phyloP scores from a whole-genome alignment of 2,113 vertebrate species.

The Sardina pilchardus region DNA sequence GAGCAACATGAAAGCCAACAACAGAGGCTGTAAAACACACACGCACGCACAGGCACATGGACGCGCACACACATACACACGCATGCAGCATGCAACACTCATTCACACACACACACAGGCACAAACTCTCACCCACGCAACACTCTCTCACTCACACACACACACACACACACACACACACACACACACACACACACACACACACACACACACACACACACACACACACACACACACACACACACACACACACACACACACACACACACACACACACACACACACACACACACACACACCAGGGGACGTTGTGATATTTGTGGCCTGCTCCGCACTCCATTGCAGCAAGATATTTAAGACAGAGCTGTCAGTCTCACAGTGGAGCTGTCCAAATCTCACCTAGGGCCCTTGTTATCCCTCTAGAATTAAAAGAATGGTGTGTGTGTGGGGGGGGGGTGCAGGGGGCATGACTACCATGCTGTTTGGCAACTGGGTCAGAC shows the following conservation, averaged over 20 bases:
- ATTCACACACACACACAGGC: neutral
- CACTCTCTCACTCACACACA: no score
- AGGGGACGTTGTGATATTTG: neutral
- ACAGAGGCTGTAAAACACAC: conserved; percentile 43
- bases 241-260: no score
- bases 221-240: no score
- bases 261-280: no score
- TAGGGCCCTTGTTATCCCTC: neutral
- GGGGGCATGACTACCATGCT: neutral
- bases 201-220: neutral
- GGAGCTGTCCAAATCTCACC: neutral
- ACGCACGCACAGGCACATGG: neutral
- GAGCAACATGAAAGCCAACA: conserved; percentile 40
- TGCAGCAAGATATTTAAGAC: neutral
- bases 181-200: neutral
- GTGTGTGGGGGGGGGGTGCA: neutral
- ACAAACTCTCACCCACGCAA: no score
- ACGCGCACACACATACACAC: neutral
- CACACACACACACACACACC: no score
- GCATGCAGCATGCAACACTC: neutral
- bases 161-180: neutral
- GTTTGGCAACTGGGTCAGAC: neutral
- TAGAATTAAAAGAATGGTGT: neutral
- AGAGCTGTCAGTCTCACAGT: neutral
- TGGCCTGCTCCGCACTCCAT: neutral